These are phyloP conservation scores for Lepilemur septentrionalis DNA, from an alignment of 2,797 vertebrate species.

Conservation along the genomic window DNA sequence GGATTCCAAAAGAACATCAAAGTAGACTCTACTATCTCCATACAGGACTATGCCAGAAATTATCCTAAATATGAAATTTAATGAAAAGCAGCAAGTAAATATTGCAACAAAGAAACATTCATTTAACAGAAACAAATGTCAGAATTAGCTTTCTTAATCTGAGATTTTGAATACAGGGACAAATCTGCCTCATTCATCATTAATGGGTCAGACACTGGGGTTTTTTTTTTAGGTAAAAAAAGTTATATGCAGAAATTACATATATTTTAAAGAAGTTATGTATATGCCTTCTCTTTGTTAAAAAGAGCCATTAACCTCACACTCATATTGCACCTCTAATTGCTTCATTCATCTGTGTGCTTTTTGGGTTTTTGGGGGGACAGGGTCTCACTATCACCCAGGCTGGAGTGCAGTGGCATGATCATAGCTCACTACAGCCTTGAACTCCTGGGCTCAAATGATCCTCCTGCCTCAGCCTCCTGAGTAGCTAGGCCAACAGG, in stretches of 20 bases:
- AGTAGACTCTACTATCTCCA: background rate
- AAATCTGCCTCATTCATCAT: background rate
- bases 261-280: background rate
- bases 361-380: too few relatives aligned
- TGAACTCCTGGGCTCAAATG: background rate
- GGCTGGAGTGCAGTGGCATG: too few relatives aligned
- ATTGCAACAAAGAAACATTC: background rate
- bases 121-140: background rate
- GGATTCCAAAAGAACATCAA: background rate
- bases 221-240: background rate
- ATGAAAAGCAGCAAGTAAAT: background rate
- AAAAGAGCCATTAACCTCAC: background rate
- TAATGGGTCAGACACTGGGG: background rate
- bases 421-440: background rate
- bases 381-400: too few relatives aligned
- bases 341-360: background rate
- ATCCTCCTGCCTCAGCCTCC: too few relatives aligned
- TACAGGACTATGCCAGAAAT: background rate
- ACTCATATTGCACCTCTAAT: background rate
- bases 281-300: background rate
- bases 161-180: background rate
- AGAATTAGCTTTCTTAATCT: background rate
- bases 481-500: background rate
- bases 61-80: background rate
- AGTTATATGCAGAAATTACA: background rate